Conservation (phyloP, 1,140 invertebrate genomes). For the Anastatus disparis region DNA sequence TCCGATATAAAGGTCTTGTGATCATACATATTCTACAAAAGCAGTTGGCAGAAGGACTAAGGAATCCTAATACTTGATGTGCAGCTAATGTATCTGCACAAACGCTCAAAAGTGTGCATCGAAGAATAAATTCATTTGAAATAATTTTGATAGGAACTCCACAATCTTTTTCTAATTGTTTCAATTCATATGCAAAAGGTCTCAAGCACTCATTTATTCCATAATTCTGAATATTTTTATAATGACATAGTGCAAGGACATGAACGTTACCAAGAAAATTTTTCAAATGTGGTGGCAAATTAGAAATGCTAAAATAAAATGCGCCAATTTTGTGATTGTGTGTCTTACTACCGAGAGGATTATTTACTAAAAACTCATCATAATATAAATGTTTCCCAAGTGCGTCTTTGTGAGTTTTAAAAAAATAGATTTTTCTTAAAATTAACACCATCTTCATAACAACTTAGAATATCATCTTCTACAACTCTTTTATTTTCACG, state of each 20-base stretch:
- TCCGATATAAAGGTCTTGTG: not conserved
- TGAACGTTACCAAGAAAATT: constrained; percentile 6
- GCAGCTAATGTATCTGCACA: not conserved
- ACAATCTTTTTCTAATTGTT: not conserved
- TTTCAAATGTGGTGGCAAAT: not conserved
- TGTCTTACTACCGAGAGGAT: constrained; percentile 9
- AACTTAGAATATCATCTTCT: not conserved
- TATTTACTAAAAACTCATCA: constrained; percentile 16
- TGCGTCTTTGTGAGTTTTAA: not conserved
- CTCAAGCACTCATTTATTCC: constrained; percentile 2
- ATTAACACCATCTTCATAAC: not conserved
- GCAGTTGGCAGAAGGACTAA: not conserved
- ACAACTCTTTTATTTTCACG: too few species aligned
- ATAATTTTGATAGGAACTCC: not conserved
- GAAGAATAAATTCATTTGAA: not conserved
- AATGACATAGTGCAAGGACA: not conserved
- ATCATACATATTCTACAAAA: constrained; percentile 3
- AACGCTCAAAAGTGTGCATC: not conserved
- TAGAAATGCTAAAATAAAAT: not conserved
- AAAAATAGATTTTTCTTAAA: not conserved
- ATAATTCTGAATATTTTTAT: not conserved
- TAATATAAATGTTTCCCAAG: not conserved
- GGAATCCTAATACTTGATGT: not conserved
- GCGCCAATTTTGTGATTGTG: not conserved
- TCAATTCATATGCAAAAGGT: not conserved